phyloP scores from a whole-genome alignment of 2,888 invertebrate genomes.

The Amblyjoppa proteus region DNA sequence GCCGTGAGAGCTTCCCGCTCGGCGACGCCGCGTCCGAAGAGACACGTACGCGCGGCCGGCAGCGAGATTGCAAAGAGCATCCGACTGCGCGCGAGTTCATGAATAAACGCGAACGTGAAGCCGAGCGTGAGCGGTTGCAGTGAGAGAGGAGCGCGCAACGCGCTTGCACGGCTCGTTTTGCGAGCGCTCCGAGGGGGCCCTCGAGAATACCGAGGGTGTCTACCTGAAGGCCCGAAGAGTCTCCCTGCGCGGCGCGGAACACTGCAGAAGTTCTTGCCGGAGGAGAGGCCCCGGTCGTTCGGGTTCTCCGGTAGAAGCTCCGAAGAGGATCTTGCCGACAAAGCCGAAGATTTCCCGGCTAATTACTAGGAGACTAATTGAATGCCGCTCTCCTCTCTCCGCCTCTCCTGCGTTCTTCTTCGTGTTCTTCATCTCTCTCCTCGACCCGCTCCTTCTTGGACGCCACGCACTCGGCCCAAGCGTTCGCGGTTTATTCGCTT shows the following conservation, averaged over 20 bases:
- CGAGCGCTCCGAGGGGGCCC: background rate
- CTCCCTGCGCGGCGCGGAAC: background rate
- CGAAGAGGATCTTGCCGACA: conserved; percentile 81
- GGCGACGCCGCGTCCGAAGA: background rate
- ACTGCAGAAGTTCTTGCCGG: conserved; percentile 25
- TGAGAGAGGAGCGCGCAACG: background rate
- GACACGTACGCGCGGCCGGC: background rate
- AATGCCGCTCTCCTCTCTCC: conserved; percentile 80
- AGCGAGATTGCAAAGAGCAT: background rate
- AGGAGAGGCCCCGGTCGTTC: conserved; percentile 10
- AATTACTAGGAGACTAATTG: conserved; percentile 85
- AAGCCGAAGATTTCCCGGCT: conserved; percentile 84
- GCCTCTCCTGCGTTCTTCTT: conserved; percentile 45
- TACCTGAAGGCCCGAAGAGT: background rate
- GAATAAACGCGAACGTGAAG: conserved; percentile 6
- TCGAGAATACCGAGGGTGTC: background rate
- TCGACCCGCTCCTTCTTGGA: conserved; percentile 12
- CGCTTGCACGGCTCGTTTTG: background rate
- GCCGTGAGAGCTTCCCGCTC: background rate
- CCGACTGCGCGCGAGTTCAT: background rate
- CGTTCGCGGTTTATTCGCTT: conserved; percentile 48
- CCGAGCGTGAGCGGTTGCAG: background rate
- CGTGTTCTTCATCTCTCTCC: conserved; percentile 22
- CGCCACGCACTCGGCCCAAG: conserved; percentile 28
- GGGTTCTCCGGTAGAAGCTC: conserved; percentile 72